Evolutionary conservation across 2,888 invertebrate genomes (phyloP).

Genomic region (Lampropteryx suffumata): DNA sequence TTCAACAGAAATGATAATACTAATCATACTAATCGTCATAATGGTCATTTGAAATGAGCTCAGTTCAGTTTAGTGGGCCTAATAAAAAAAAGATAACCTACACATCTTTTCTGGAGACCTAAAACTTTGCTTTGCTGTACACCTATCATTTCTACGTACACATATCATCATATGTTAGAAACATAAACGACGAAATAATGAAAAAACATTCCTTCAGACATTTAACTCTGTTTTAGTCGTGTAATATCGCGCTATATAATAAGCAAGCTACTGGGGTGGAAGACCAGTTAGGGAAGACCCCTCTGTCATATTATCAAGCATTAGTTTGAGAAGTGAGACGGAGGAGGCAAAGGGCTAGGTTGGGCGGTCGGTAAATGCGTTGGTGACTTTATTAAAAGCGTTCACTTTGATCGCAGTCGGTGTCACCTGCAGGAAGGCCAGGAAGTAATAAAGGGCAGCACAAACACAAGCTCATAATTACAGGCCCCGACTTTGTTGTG

Average conservation of each 20-base stretch:
- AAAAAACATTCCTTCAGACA: not conserved
- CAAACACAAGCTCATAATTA: constrained; percentile 68
- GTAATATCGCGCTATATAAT: constrained; percentile 31
- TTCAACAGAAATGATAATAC: not conserved
- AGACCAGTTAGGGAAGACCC: constrained; percentile 22
- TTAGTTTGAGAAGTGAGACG: constrained; percentile 19
- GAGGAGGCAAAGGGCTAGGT: constrained; percentile 22
- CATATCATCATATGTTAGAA: no score
- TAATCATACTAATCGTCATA: no score
- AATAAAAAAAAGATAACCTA: no score
- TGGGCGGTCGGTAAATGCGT: constrained; percentile 36
- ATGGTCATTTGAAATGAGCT: no score
- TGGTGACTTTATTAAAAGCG: constrained; percentile 73
- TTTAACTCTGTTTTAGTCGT: constrained; percentile 23
- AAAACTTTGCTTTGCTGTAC: no score
- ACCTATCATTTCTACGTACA: no score
- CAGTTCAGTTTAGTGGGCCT: no score
- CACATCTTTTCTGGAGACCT: no score
- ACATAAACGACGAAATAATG: not conserved
- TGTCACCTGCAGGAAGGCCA: constrained; percentile 65
- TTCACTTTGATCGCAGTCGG: constrained; percentile 73
- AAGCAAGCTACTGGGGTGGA: constrained; percentile 25
- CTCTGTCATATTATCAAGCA: constrained; percentile 16
- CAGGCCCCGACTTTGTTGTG: constrained; percentile 34
- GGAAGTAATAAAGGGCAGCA: constrained; percentile 66